phyloP scores from a whole-genome alignment of 2,888 invertebrate genomes.

The Apocheima hispidaria region DNA sequence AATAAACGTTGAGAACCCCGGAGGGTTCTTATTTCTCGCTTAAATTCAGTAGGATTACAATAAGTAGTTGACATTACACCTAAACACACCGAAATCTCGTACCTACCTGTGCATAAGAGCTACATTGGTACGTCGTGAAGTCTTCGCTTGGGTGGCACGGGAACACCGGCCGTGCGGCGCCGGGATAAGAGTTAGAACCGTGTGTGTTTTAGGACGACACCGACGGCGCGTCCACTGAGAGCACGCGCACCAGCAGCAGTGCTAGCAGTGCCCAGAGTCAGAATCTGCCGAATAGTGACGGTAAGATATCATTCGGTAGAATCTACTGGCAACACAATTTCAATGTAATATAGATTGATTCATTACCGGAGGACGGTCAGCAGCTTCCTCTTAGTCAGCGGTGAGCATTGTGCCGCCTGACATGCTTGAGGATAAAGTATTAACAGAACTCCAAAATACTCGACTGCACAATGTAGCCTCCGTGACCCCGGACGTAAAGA shows the following conservation, averaged over 20 bases:
- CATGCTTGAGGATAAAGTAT: too few species aligned
- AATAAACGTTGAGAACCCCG: too few species aligned
- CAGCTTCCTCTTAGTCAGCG: too few species aligned
- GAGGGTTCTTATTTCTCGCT: background rate
- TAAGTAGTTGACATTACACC: conserved; percentile 5
- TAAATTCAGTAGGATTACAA: background rate
- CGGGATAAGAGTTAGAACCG: background rate
- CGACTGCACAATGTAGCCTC: too few species aligned
- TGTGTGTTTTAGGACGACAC: conserved; percentile 85
- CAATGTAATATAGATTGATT: too few species aligned
- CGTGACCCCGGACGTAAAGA: too few species aligned
- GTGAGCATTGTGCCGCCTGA: too few species aligned
- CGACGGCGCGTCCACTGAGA: conserved; percentile 80
- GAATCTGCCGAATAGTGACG: conserved; percentile 78
- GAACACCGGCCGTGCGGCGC: background rate
- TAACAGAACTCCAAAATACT: too few species aligned
- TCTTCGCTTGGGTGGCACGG: conserved; percentile 2
- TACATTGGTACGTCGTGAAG: background rate
- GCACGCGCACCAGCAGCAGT: conserved; percentile 75
- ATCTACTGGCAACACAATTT: background rate
- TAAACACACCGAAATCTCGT: background rate
- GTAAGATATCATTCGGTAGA: conserved; percentile 51
- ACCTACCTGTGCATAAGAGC: conserved; percentile 1
- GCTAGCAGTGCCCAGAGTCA: conserved; percentile 79
- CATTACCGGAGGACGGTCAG: too few species aligned